phyloP scores from a whole-genome alignment of 2,113 vertebrate species.

The Pachyramphus minor region DNA sequence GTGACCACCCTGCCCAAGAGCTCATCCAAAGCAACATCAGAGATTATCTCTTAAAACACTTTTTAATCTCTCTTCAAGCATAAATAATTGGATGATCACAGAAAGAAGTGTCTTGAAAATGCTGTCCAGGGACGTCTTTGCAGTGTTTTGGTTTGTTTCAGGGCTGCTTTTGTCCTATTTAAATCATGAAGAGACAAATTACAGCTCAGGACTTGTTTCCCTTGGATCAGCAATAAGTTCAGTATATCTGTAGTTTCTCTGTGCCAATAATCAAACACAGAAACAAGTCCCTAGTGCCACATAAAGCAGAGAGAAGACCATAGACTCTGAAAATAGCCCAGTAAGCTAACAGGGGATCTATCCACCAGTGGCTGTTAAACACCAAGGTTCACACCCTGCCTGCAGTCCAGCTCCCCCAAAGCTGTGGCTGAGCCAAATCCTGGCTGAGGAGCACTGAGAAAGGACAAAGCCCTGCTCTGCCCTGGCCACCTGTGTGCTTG shows the following conservation, averaged over 20 bases:
- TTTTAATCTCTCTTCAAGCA: not conserved
- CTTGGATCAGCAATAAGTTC: not conserved
- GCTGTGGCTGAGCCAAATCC: not conserved
- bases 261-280: not conserved
- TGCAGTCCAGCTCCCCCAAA: not conserved
- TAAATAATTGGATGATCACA: not conserved
- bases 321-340: not conserved
- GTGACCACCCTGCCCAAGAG: not conserved
- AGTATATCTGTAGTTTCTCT: not conserved
- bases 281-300: not conserved
- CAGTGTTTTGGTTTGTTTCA: not conserved
- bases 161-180: not conserved
- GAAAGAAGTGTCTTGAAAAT: not conserved
- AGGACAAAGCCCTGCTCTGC: not conserved
- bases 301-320: not conserved
- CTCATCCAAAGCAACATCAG: not conserved
- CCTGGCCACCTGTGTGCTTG: fast-evolving
- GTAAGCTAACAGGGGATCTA: not conserved
- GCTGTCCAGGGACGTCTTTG: not conserved
- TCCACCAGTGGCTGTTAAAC: not conserved
- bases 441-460: not conserved
- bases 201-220: not conserved
- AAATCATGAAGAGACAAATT: not conserved
- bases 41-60: not conserved
- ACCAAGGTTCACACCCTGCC: not conserved